Base-by-base conservation (phyloP, 2,113 vertebrate genomes). In the Ondatra zibethicus region DNA sequence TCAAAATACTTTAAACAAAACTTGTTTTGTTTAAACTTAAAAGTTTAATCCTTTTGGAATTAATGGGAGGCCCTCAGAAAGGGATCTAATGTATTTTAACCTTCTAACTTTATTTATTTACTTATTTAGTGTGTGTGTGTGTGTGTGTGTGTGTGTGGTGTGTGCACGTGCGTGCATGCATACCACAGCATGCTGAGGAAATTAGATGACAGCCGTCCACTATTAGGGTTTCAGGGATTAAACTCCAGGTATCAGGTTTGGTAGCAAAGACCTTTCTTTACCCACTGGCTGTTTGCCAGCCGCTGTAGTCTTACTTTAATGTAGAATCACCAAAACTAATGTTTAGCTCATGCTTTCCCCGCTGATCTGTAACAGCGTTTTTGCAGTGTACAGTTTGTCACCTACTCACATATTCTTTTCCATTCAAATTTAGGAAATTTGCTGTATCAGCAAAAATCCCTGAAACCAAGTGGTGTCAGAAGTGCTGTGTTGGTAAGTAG, bases 391-490 rank as follows among this genome's bases (percentile, higher is more conserved):
- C 65, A 76, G 33, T 93, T 66, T 89, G 50, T 72, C 66, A n/a
- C 9, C 21, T 92, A 21, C 91, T 94, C 92, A 77, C 17, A 58
- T 84, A 80, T 65, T 91, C 33, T 63, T 96, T 95, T 97, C n/a
- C 97, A 93, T 98, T 63, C 98, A 50, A 97, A 88, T 98, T 98
- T 92, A 99, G 99, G 99, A 99, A 99, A 98, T 99, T 99, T 99
- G 98, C 99, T 1, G 99, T 99, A 94, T 99, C 99, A 97, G 99
- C 99, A 97, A 99, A 99, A 99, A 99, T 99, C 98, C 99, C 99
- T 97, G 99, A 99, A 96, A 99, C 99, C 86, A 99, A 99, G 98
- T 99, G 99, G 91, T 99, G 99, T 98, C 99, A 99, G 97, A 99
- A 99, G 98, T 99, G 99, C 97, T 99, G 99, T 95, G 99, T 99